Conservation (phyloP, 1,140 invertebrate genomes). For the Drosophila ironensis region DNA sequence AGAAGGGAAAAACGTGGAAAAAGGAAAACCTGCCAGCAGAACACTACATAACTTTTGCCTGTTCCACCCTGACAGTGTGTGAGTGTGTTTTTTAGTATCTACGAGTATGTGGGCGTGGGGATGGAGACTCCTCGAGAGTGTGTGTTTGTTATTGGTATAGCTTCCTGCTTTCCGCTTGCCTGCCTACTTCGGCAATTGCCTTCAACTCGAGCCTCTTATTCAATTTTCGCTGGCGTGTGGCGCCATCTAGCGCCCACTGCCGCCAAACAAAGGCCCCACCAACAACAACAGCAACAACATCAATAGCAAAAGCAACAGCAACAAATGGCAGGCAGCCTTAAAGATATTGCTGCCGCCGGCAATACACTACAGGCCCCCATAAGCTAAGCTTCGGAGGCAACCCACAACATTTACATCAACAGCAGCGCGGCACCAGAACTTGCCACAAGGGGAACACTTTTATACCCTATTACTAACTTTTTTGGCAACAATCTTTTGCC, state of each 20-base stretch:
- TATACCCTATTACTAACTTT: slow-evolving; percentile 4
- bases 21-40: slow-evolving; percentile 58
- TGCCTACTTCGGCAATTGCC: slow-evolving; percentile 48
- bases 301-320: slow-evolving; percentile 16
- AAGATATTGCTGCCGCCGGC: slow-evolving; percentile 59
- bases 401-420: slow-evolving; percentile 38
- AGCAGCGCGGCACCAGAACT: slow-evolving; percentile 1
- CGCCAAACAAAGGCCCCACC: slow-evolving; percentile 20
- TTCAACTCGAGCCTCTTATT: slow-evolving; percentile 63
- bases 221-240: slow-evolving; percentile 74
- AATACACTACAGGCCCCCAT: slow-evolving; percentile 65
- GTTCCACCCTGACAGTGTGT: slow-evolving; percentile 14
- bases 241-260: slow-evolving; percentile 69
- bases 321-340: slow-evolving; percentile 46
- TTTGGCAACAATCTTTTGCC: neutral
- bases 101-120: slow-evolving; percentile 12
- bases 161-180: slow-evolving; percentile 62
- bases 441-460: slow-evolving; percentile 7
- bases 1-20: slow-evolving; percentile 25
- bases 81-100: slow-evolving; percentile 5
- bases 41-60: slow-evolving; percentile 73
- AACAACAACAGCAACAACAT: slow-evolving; percentile 5
- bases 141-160: slow-evolving; percentile 59
- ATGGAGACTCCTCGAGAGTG: slow-evolving; percentile 24
- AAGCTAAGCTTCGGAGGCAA: slow-evolving; percentile 53